Evolutionary conservation across 2,888 invertebrate species (phyloP).

Genomic region (Parapristionchus giblindavisi): DNA sequence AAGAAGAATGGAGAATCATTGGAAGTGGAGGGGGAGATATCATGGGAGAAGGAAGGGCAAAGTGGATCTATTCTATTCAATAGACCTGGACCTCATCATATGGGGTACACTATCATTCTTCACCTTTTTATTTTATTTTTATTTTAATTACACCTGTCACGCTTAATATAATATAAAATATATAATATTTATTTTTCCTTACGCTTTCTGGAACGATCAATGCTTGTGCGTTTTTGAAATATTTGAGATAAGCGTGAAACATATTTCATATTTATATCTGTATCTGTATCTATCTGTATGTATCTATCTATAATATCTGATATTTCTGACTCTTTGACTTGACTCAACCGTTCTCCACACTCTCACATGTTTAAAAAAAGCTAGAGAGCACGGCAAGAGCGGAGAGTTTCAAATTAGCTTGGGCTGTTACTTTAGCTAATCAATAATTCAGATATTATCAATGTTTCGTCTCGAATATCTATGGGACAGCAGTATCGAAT

Average conservation of each 20-base stretch:
- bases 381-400: too few relatives aligned
- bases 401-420: too few relatives aligned
- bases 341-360: too few relatives aligned
- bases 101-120: slow-evolving; percentile 25
- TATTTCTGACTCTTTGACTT: too few relatives aligned
- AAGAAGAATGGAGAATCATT: slow-evolving; percentile 57
- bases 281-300: too few relatives aligned
- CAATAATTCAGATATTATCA: slow-evolving; percentile 71
- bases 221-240: too few relatives aligned
- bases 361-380: too few relatives aligned
- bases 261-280: too few relatives aligned
- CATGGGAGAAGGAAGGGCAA: slow-evolving; percentile 59
- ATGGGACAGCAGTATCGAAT: slow-evolving; percentile 83
- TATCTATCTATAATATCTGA: too few relatives aligned
- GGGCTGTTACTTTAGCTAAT: background rate
- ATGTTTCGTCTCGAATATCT: slow-evolving; percentile 71
- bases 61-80: slow-evolving; percentile 67
- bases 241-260: too few relatives aligned
- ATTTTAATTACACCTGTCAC: background rate
- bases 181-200: background rate
- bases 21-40: slow-evolving; percentile 49
- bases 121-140: background rate
- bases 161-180: background rate
- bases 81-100: slow-evolving; percentile 40
- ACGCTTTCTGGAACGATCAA: background rate